Evolutionary conservation across 2,888 invertebrate species (phyloP), one percentile per base, ranked within the genome.

Genomic region (Meganola albula): DNA sequence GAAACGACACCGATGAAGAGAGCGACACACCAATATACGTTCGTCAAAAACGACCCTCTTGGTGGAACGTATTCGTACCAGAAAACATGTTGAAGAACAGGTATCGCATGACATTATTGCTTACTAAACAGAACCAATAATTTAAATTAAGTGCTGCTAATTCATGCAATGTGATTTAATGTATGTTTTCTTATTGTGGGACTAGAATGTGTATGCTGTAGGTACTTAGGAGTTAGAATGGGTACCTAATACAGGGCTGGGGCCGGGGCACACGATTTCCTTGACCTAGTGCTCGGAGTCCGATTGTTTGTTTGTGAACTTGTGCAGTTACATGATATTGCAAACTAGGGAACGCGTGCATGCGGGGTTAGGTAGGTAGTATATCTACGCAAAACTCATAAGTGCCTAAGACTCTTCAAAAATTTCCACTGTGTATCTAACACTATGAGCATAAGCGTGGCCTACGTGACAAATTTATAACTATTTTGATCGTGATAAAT

Each of bases 41-140:
- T 21, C 80, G 91, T 13, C 90, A 93, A 71, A 94, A 94, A 70
- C 87, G 94, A 42, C 91, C 92, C 21, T 94, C 94, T 21, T 95
- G 95, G 95, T 95, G 95, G 95, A 94, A 94, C 72, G 93, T 94
- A 45, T 94, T 95, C 68, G 91, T 92, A 25, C 92, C 93, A 28
- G 94, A 95, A 57, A 91, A 90, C 61, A 89, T 89, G 87, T 86
- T 89, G 40, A 90, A 89, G 53, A 87, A 89, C 84, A 92, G 92
- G 92, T 92, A 83, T 47, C 36, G 37, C 40, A n/a, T 34, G 18
- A 31, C 12, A 24, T 11, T 31, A 28, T 10, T 23, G 24, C 27
- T 3, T n/a, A 7, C 20, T n/a, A 20, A 3, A 5, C n/a, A 13
- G 10, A 31, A 32, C 12, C 26, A 23, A 27, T 23, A n/a, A n/a